Percentiles rank a stretch among this genome's conserved stretches.
These are phyloP conservation scores for Gallirallus australis DNA, from an alignment of 2,797 vertebrate genomes.

Conservation along the genomic window DNA sequence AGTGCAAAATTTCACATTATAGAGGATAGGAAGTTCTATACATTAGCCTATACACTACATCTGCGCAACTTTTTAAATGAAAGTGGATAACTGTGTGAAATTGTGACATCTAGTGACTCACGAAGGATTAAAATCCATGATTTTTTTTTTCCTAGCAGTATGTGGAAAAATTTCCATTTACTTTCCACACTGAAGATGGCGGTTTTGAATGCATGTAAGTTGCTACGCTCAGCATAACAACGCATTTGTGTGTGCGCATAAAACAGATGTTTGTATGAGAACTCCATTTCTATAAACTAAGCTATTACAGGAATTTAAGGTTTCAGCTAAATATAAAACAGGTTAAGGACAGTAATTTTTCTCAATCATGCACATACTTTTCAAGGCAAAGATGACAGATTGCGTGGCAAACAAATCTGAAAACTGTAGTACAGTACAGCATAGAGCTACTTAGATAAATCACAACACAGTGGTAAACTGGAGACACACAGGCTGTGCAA, in stretches of 20 bases:
- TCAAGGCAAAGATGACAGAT: conserved; percentile 58
- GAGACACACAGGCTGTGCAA: conserved; percentile 6
- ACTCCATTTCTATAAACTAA: conserved; percentile 30
- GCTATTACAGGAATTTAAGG: conserved; percentile 21
- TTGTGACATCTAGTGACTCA: conserved; percentile 43
- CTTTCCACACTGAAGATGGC: conserved; percentile 20
- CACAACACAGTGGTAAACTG: not conserved
- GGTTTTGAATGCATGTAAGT: conserved; percentile 26
- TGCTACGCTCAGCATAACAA: conserved; percentile 9
- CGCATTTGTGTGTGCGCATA: not conserved
- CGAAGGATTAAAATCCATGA: not conserved
- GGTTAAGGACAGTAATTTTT: not conserved
- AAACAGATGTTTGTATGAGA: conserved; percentile 16
- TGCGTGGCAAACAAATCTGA: conserved; percentile 9
- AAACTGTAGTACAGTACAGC: not conserved
- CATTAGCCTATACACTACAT: not conserved
- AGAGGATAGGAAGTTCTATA: not conserved
- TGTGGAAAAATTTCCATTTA: not conserved
- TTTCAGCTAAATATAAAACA: conserved; percentile 38
- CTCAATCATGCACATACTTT: conserved; percentile 46
- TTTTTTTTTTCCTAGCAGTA: not conserved
- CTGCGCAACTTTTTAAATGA: not conserved
- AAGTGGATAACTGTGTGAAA: conserved; percentile 17
- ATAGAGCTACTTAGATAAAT: not conserved
- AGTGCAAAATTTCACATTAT: not conserved